phyloP scores from a whole-genome alignment of 2,888 invertebrate genomes.

The Synergus laeviventris region DNA sequence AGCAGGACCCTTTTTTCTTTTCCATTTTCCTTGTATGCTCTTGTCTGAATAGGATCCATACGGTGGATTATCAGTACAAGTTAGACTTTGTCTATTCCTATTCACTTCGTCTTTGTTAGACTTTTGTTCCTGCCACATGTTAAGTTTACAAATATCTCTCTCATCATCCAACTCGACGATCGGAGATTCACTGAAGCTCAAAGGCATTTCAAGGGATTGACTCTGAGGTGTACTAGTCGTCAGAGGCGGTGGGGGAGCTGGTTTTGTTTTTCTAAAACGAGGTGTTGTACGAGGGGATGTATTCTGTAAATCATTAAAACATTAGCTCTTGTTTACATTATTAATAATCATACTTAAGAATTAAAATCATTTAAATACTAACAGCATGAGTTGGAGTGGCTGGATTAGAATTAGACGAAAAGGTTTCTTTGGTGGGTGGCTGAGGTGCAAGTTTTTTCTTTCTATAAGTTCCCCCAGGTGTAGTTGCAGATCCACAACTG shows the following conservation, averaged over 20 bases:
- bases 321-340: background rate
- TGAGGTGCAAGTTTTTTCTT: constrained; percentile 85
- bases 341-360: constrained; percentile 7
- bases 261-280: constrained; percentile 80
- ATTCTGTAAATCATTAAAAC: constrained; percentile 53
- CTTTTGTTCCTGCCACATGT: constrained; percentile 78
- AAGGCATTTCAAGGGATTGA: constrained; percentile 44
- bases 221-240: constrained; percentile 60
- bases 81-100: constrained; percentile 77
- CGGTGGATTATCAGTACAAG: constrained; percentile 47
- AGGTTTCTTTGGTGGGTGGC: constrained; percentile 76
- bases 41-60: constrained; percentile 76
- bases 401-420: constrained; percentile 47
- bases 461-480: constrained; percentile 77
- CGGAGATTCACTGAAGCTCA: constrained; percentile 56
- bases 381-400: constrained; percentile 46
- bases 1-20: constrained; percentile 88
- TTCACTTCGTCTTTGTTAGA: constrained; percentile 80
- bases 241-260: constrained; percentile 81
- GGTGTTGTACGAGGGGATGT: constrained; percentile 76
- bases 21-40: constrained; percentile 83
- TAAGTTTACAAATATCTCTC: constrained; percentile 48
- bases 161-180: constrained; percentile 52
- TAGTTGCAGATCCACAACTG: constrained; percentile 73
- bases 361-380: constrained; percentile 24